Conservation (phyloP, 2,797 vertebrate species). For the Sebastes steindachneri region DNA sequence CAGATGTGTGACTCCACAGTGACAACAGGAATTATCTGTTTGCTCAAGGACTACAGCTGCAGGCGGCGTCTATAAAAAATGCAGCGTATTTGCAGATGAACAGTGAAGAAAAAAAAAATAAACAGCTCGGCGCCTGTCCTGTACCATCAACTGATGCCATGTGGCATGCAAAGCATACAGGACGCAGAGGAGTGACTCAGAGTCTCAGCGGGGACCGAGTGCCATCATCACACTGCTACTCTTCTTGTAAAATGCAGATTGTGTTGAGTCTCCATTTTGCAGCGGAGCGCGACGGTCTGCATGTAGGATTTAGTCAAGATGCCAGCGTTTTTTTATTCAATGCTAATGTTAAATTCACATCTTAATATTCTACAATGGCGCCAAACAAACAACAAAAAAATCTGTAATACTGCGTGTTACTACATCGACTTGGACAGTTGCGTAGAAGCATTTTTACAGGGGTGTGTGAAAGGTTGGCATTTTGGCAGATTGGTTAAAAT, state of each 20-base stretch:
- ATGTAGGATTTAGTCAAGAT: neutral
- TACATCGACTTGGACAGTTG: constrained; percentile 19
- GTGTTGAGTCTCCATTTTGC: neutral
- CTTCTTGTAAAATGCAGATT: constrained; percentile 12
- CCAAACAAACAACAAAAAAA: neutral
- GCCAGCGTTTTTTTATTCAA: neutral
- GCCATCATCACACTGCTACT: constrained; percentile 21
- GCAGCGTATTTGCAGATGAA: constrained; percentile 44
- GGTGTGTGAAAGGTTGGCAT: constrained; percentile 34
- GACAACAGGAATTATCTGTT: constrained; percentile 63
- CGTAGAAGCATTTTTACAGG: neutral
- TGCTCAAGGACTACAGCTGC: constrained; percentile 55
- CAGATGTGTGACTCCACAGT: constrained; percentile 43
- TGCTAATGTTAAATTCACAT: constrained; percentile 2
- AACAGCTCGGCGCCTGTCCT: constrained; percentile 24
- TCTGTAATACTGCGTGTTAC: neutral
- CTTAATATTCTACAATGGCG: neutral
- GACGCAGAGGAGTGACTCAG: constrained; percentile 45
- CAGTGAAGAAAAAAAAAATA: constrained; percentile 25
- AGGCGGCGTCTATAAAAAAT: constrained; percentile 43
- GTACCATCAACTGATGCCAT: constrained; percentile 25
- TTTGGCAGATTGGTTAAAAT: constrained; percentile 34
- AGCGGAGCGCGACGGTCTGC: neutral
- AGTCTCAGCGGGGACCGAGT: neutral
- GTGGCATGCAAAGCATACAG: constrained; percentile 36